phyloP scores from a whole-genome alignment of 2,113 vertebrate species.

The Menura novaehollandiae region DNA sequence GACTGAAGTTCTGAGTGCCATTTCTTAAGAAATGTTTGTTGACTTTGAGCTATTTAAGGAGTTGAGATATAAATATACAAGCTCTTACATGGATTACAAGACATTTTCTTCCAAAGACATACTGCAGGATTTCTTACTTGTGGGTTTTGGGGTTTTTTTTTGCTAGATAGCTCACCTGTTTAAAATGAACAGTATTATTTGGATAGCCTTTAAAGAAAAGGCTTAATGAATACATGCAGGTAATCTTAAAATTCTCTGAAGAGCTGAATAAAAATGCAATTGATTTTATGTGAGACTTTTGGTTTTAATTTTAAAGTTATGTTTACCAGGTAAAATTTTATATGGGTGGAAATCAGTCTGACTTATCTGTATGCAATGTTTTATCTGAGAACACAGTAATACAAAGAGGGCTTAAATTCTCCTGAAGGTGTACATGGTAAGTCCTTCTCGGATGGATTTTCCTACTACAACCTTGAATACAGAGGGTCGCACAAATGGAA shows the following conservation, averaged over 20 bases:
- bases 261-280: slow-evolving; percentile 3
- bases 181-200: not conserved
- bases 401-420: not conserved
- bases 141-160: not conserved
- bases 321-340: not conserved
- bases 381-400: not conserved
- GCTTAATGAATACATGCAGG: not conserved
- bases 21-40: not conserved
- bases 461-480: not conserved
- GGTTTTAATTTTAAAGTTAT: not conserved
- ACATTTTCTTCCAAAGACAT: not conserved
- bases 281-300: not conserved
- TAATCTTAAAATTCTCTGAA: not conserved
- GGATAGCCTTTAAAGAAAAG: not conserved
- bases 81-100: not conserved
- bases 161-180: not conserved
- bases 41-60: not conserved
- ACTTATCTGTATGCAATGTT: not conserved
- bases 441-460: not conserved
- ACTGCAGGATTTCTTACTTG: not conserved
- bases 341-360: not conserved
- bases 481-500: not conserved
- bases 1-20: not conserved
- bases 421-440: not conserved
- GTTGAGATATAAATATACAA: not conserved